phyloP scores from a whole-genome alignment of 2,113 vertebrate species.

The Boulengeromyrus knoepffleri region DNA sequence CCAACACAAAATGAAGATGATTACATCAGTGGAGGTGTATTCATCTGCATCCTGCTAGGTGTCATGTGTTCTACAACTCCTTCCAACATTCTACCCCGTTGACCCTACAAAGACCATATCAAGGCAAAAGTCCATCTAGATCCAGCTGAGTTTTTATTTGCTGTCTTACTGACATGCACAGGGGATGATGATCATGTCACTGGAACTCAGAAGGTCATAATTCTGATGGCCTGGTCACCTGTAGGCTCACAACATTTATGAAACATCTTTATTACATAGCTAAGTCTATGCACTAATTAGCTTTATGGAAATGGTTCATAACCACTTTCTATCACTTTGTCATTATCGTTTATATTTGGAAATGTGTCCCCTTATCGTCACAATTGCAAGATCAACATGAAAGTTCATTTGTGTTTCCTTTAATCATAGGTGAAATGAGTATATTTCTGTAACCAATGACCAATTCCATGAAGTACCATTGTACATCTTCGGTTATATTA shows the following conservation, averaged over 20 bases:
- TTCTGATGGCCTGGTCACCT: neutral
- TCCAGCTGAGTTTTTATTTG: neutral
- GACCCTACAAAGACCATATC: neutral
- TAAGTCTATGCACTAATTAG: neutral
- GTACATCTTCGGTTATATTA: neutral
- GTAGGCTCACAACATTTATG: neutral
- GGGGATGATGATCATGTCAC: neutral
- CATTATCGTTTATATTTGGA: neutral
- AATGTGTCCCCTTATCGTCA: neutral
- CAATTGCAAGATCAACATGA: neutral
- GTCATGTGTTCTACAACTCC: neutral
- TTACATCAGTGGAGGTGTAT: neutral
- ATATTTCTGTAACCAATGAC: neutral
- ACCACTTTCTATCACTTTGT: neutral
- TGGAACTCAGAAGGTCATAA: neutral
- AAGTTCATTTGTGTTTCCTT: neutral
- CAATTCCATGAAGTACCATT: neutral
- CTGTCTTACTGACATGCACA: neutral
- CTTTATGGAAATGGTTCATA: neutral
- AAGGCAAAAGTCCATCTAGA: neutral
- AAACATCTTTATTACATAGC: neutral
- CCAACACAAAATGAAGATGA: neutral
- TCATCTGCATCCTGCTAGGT: neutral
- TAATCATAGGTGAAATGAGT: neutral
- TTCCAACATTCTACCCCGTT: neutral